Evolutionary conservation across 2,888 invertebrate genomes (phyloP).

Genomic region (Rotaria macrura): DNA sequence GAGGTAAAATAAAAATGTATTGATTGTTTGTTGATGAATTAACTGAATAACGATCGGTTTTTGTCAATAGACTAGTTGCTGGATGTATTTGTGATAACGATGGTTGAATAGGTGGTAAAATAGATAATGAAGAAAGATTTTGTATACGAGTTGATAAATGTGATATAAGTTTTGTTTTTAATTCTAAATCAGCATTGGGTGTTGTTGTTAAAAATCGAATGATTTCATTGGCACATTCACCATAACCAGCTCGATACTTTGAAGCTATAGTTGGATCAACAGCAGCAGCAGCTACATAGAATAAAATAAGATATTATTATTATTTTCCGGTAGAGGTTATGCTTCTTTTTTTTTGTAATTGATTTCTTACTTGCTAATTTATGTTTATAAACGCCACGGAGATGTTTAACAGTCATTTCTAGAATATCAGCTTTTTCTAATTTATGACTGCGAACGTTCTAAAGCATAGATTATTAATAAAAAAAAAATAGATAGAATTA

Average conservation of each 20-base stretch:
- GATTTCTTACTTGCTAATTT: slow-evolving; percentile 22
- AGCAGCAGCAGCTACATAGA: slow-evolving; percentile 23
- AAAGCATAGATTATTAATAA: background rate
- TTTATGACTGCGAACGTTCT: slow-evolving; percentile 29
- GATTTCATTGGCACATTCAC: slow-evolving; percentile 29
- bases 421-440: slow-evolving; percentile 34
- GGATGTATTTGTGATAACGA: background rate
- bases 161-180: slow-evolving; percentile 5
- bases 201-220: slow-evolving; percentile 24
- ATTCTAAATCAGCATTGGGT: slow-evolving; percentile 22
- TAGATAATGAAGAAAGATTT: background rate
- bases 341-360: background rate
- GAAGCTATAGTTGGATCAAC: slow-evolving; percentile 21
- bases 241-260: slow-evolving; percentile 30
- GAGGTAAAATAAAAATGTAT: slow-evolving; percentile 18
- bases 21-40: slow-evolving; percentile 22
- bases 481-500: no score
- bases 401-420: slow-evolving; percentile 33
- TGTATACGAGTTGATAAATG: slow-evolving; percentile 16
- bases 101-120: background rate
- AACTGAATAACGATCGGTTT: background rate
- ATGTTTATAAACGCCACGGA: slow-evolving; percentile 30
- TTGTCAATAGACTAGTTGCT: background rate
- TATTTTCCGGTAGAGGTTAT: background rate
- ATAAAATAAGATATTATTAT: background rate